Conservation (phyloP, 92 coral and sea anemone species). For the Bergia sp. region DNA sequence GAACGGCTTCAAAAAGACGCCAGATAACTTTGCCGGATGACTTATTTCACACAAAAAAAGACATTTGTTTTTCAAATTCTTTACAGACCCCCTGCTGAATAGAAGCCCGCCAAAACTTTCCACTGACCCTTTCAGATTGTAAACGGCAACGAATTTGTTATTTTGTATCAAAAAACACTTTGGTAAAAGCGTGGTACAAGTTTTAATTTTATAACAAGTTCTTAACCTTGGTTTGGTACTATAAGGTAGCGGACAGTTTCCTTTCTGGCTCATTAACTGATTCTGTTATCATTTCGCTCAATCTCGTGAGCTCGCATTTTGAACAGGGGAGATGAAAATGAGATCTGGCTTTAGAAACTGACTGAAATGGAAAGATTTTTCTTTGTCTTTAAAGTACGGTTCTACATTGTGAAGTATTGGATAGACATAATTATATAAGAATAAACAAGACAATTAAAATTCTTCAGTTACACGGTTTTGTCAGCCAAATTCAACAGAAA, state of each 20-base stretch:
- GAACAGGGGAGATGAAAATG: not conserved
- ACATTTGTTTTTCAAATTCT: not conserved
- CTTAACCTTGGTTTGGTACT: not conserved
- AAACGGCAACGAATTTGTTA: not conserved
- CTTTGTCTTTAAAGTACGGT: too few relatives aligned
- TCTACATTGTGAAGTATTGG: too few relatives aligned
- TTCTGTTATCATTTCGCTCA: not conserved
- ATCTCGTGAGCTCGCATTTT: not conserved
- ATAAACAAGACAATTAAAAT: too few relatives aligned
- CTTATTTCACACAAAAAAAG: not conserved
- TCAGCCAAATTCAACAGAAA: too few relatives aligned
- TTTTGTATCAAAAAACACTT: not conserved
- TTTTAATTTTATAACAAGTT: not conserved
- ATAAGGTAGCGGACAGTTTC: not conserved
- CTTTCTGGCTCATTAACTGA: not conserved
- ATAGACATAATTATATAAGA: too few relatives aligned
- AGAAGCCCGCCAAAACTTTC: not conserved
- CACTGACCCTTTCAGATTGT: not conserved
- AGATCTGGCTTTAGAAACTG: too few relatives aligned
- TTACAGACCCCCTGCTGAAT: conserved; percentile 9
- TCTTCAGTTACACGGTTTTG: too few relatives aligned
- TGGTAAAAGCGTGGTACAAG: not conserved
- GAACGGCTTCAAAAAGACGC: not conserved
- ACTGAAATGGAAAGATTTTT: too few relatives aligned
- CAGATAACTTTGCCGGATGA: not conserved